Evolutionary conservation across 2,113 vertebrate genomes (phyloP).

Genomic region (Loxodonta africana): DNA sequence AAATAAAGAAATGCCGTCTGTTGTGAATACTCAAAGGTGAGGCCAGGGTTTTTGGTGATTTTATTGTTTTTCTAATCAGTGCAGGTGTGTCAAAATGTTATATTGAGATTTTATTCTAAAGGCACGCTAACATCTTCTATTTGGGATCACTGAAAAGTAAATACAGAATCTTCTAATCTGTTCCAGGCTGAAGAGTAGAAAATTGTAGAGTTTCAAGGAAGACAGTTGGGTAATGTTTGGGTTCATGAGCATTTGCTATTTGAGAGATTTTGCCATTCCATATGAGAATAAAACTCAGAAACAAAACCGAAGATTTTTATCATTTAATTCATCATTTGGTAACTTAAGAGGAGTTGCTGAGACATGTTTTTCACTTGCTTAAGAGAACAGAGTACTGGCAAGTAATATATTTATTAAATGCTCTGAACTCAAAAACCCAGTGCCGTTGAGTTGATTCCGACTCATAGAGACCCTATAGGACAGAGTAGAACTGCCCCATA

Average conservation of each 20-base stretch:
- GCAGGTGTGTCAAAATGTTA: constrained; percentile 46
- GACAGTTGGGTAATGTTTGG: neutral
- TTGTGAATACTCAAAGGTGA: neutral
- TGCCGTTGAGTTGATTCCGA: too few relatives aligned
- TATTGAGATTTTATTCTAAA: constrained; percentile 26
- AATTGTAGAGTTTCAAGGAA: constrained; percentile 2
- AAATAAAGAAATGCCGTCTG: constrained; percentile 38
- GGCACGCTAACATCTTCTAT: neutral
- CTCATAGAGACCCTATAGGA: too few relatives aligned
- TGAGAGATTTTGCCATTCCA: constrained; percentile 27
- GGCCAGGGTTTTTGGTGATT: neutral
- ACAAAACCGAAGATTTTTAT: neutral
- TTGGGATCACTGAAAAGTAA: constrained; percentile 34
- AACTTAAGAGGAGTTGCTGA: constrained; percentile 2
- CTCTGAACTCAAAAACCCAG: too few relatives aligned
- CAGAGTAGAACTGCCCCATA: too few relatives aligned
- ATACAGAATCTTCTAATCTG: neutral
- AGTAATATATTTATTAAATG: neutral
- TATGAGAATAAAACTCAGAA: constrained; percentile 38
- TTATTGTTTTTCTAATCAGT: constrained; percentile 63
- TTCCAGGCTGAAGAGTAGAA: neutral
- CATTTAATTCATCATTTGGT: constrained; percentile 37
- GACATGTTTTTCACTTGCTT: neutral
- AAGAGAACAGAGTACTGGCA: neutral
- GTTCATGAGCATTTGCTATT: constrained; percentile 29